Conservation (phyloP, 2,113 vertebrate species). For the Rhinoderma darwinii region DNA sequence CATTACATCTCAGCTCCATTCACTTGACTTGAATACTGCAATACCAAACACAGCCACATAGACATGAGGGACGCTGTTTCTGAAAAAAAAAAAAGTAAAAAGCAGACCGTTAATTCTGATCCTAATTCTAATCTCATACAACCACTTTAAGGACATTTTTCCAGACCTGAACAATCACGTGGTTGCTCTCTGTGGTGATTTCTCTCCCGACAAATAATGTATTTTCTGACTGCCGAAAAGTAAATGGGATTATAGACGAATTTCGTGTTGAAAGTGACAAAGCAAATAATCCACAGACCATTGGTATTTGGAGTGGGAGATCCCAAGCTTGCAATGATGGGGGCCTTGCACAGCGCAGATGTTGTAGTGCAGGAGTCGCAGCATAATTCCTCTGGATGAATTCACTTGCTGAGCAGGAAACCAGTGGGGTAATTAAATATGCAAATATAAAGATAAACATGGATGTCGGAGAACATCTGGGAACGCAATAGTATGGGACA, state of each 20-base stretch:
- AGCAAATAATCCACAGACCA: neutral
- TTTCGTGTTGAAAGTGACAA: neutral
- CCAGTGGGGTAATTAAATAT: slow-evolving; percentile 50
- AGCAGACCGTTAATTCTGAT: no score
- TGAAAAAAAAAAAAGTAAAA: no score
- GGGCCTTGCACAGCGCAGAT: neutral
- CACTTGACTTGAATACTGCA: no score
- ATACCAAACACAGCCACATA: no score
- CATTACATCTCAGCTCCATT: no score
- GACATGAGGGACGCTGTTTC: no score
- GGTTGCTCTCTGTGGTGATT: no score
- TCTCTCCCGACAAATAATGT: no score
- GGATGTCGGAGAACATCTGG: slow-evolving; percentile 18
- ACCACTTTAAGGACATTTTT: no score
- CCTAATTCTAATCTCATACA: no score
- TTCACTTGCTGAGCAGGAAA: neutral
- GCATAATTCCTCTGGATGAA: neutral
- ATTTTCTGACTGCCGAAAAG: neutral
- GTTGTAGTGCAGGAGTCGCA: neutral
- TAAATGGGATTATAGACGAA: neutral
- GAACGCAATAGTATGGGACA: neutral
- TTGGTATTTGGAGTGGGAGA: no score
- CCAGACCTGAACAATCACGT: no score
- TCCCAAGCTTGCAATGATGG: neutral
- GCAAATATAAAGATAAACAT: slow-evolving; percentile 48